Percentiles rank a stretch among this genome's conserved stretches.
These are phyloP conservation scores for Carettochelys insculpta DNA, from an alignment of 2,113 vertebrate species.

Conservation along the genomic window DNA sequence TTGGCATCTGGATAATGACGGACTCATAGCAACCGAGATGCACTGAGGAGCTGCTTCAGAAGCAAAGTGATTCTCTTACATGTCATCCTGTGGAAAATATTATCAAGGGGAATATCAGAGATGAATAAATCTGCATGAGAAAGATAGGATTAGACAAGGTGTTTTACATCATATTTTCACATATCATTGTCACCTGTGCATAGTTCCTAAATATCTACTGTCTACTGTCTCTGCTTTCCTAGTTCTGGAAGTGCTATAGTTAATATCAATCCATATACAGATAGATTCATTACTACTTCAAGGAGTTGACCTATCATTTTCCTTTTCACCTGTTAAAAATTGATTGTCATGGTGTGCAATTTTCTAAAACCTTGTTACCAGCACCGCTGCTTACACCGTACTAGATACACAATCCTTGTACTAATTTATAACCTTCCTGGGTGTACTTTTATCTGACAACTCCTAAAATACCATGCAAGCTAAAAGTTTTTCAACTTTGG, in stretches of 20 bases:
- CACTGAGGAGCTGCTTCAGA: neutral
- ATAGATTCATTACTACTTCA: neutral
- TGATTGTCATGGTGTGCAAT: neutral
- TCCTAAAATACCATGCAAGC: neutral
- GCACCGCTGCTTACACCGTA: neutral
- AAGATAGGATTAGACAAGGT: neutral
- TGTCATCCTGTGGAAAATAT: neutral
- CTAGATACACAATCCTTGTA: neutral
- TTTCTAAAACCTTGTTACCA: neutral
- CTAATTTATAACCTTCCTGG: neutral
- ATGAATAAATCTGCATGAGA: neutral
- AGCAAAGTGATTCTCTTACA: neutral
- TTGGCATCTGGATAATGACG: neutral
- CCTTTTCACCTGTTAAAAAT: neutral
- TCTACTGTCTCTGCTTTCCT: neutral
- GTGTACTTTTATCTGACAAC: neutral
- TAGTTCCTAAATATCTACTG: neutral
- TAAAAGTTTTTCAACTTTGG: too few species aligned
- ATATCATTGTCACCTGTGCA: neutral
- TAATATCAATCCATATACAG: neutral
- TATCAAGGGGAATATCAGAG: neutral
- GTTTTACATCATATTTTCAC: neutral
- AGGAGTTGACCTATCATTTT: neutral
- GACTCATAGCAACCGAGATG: neutral
- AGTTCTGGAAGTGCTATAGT: neutral